These are phyloP conservation scores for Netelia virgata DNA, from an alignment of 2,888 invertebrate species.

Conservation along the genomic window DNA sequence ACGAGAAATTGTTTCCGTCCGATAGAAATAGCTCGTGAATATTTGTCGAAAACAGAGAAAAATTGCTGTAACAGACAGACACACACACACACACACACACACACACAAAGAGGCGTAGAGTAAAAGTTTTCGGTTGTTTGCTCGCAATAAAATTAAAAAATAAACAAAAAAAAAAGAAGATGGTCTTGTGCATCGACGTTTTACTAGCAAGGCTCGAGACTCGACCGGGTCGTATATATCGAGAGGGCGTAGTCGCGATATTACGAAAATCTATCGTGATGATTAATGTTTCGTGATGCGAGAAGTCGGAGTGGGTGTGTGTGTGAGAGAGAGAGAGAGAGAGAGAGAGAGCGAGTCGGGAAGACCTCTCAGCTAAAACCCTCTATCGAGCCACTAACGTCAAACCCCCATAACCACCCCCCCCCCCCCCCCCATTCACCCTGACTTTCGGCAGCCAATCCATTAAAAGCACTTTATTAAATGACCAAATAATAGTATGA, in stretches of 20 bases:
- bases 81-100: no score
- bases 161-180: no score
- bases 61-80: no score
- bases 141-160: no score
- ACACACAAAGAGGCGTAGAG: no score
- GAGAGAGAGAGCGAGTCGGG: neutral
- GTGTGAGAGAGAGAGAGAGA: conserved; percentile 16
- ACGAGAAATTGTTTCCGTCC: no score
- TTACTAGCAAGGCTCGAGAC: no score
- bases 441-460: conserved; percentile 70
- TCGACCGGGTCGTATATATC: neutral
- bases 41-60: no score
- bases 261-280: conserved; percentile 58
- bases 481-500: conserved; percentile 79
- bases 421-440: neutral
- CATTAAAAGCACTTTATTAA: conserved; percentile 81
- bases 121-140: no score
- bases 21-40: no score
- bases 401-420: conserved; percentile 26
- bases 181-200: no score
- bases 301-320: conserved; percentile 20
- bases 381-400: conserved; percentile 23
- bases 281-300: conserved; percentile 47
- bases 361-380: conserved; percentile 37
- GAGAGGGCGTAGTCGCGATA: conserved; percentile 32